Evolutionary conservation across 2,888 invertebrate genomes (phyloP), one percentile per base, ranked within the genome.

Genomic region (Volucella zonaria): DNA sequence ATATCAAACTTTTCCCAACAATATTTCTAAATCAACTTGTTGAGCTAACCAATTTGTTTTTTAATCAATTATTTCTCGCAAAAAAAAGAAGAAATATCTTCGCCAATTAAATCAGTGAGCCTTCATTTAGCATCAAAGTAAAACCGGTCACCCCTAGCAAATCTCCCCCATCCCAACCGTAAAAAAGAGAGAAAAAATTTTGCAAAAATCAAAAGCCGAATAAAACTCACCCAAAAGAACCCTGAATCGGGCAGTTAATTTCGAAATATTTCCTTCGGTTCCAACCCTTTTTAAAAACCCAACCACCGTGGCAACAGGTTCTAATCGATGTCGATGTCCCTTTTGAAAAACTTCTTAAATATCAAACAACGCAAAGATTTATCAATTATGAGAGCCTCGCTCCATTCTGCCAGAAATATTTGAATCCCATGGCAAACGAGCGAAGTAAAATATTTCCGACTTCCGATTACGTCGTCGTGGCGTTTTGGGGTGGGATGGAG

Each of bases 371-470:
- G 64, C 64, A 74, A 58, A 56, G 64, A 40, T 64, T 66, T 66
- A 74, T 74, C 74, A 74, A 66, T 66, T 74, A 64, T 40, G 62
- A 8, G 3, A 11, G 38, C 40, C 12, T 23, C 18, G 6, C 31
- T 56, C 38, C 38, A 42, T 8, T 8, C 47, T 40, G 12, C 9
- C 54, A 31, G 15, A 2, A 6, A 6, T 14, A 9, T 6, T 42
- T 49, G 42, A 66, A 64, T 66, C 74, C 31, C 74, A 31, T 11
- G 66, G 64, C 64, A 74, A 47, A 18, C 49, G 23, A 14, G 12
- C 40, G 74, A 64, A 74, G 64, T 74, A 64, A 66, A 74, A 74
- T 74, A 74, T 74, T 66, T 74, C 74, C 74, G 74, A 66, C 64
- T 66, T 74, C 74, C 74, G 58, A 66, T 74, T 47, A 49, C 8